Evolutionary conservation across 1,140 invertebrate genomes (phyloP).

Genomic region (Wasmannia auropunctata): DNA sequence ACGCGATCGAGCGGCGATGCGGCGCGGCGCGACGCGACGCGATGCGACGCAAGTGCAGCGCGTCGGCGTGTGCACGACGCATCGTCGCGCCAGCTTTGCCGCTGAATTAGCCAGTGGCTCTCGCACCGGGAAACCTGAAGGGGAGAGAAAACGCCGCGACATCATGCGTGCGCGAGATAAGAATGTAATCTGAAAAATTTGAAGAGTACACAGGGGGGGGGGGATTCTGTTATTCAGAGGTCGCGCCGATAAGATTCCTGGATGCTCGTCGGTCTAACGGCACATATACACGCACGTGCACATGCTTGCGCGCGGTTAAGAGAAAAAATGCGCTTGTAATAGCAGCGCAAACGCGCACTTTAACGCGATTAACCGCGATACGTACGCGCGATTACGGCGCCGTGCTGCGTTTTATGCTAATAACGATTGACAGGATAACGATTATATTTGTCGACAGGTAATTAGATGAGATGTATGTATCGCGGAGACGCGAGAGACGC

Average conservation of each 20-base stretch:
- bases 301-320: no score
- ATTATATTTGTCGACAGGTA: constrained; percentile 54
- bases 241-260: background rate
- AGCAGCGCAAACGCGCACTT: background rate
- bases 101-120: constrained; percentile 10
- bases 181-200: background rate
- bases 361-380: constrained; percentile 11
- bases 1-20: background rate
- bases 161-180: background rate
- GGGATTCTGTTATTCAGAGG: background rate
- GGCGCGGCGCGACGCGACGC: background rate
- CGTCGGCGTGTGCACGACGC: constrained; percentile 1
- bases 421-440: constrained; percentile 25
- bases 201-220: background rate
- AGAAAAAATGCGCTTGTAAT: background rate
- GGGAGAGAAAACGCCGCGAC: background rate
- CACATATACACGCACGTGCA: background rate
- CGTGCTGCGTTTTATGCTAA: constrained; percentile 30
- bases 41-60: background rate
- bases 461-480: constrained; percentile 25
- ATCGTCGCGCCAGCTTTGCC: background rate
- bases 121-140: background rate
- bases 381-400: constrained; percentile 3
- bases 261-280: background rate
- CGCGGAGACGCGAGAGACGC: background rate